Percentiles rank a stretch among this genome's conserved stretches.
phyloP scores from a whole-genome alignment of 2,113 vertebrate genomes.

The Microtus oregoni region DNA sequence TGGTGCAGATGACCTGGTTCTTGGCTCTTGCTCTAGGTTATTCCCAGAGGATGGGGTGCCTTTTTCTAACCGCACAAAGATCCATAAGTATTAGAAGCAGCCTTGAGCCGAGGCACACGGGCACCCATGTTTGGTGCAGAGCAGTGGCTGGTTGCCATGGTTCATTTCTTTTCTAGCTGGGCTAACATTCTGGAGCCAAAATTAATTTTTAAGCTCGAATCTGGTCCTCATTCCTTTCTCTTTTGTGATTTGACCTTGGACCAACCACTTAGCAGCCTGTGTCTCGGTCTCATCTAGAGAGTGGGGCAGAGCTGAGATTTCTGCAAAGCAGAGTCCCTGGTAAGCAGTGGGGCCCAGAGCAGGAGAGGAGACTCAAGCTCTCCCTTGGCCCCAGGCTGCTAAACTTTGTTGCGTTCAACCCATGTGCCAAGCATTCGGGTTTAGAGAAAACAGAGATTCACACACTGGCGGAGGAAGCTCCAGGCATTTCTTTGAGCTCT shows the following conservation, averaged over 20 bases:
- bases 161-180: background rate
- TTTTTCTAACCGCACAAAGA: constrained; percentile 18
- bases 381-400: background rate
- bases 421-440: background rate
- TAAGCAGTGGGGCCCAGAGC: background rate
- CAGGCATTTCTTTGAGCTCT: background rate
- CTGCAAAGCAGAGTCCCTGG: background rate
- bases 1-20: background rate
- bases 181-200: constrained; percentile 17
- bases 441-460: constrained; percentile 34
- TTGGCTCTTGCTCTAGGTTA: background rate
- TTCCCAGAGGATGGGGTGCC: background rate
- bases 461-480: background rate
- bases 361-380: constrained; percentile 18
- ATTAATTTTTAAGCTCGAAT: constrained; percentile 21
- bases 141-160: background rate
- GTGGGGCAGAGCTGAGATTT: background rate
- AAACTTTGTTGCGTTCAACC: background rate
- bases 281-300: constrained; percentile 31
- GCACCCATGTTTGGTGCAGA: too few relatives aligned
- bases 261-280: background rate
- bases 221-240: background rate
- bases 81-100: background rate
- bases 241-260: constrained; percentile 24
- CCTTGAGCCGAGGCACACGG: background rate